Evolutionary conservation across 1,140 invertebrate species (phyloP), one percentile per base, ranked within the genome.

Genomic region (Ectropis grisescens): DNA sequence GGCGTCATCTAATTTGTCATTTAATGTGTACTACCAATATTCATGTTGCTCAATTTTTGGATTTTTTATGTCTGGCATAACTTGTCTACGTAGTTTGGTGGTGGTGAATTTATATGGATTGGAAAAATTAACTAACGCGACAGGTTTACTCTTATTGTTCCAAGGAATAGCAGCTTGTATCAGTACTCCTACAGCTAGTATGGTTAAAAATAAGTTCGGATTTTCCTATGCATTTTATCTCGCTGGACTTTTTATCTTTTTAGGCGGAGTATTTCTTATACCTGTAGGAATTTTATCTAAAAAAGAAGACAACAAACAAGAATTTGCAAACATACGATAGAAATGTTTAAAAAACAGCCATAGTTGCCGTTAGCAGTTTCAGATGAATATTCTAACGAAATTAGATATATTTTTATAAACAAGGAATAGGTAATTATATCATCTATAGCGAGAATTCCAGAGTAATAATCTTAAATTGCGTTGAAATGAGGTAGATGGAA

Each of bases 71-170:
- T 50, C 67, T 15, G 54, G 59, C 40, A 43, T 65, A 33, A 57
- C 57, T 38, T 55, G 47, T 19, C 41, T 80, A 33, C 48, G 64
- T 47, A 71, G 69, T 46, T 43, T 67, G 35, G 54, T 68, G 9
- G 35, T 80, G 29, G 71, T 80, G 15, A 53, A 60, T 22, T 45
- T 76, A 19, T 80, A 69, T 36, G 71, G 75, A 2, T 50, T 80
- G 43, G 71, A 80, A 27, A 75, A 69, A 46, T 61, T 80, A 47
- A 80, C 75, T 24, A 80, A 76, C 50, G 71, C 62, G 10, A 76
- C 68, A 10, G 75, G 75, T 5, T 59, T 76, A 16, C 37, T 76
- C 31, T 50, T 80, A 40, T 33, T 76, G 39, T 80, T 80, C 58
- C 65, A 71, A 61, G 75, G 75, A 12, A 9, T 70, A 33, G 75